Conservation (phyloP, 2,888 invertebrate species). For the Pteria penguin region DNA sequence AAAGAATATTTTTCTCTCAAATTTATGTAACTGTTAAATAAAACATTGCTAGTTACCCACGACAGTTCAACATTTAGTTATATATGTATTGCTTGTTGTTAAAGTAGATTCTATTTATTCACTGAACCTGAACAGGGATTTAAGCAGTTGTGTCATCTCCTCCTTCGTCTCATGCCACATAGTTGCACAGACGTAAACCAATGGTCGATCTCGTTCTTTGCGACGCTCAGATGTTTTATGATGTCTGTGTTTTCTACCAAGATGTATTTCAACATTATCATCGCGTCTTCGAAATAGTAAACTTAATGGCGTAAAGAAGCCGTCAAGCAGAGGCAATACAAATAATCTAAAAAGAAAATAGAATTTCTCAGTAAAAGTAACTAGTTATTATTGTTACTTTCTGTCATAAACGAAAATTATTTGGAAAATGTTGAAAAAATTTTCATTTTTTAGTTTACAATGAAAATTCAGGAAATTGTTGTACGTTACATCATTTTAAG, state of each 20-base stretch:
- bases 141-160: conserved; percentile 94
- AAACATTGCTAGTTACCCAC: background rate
- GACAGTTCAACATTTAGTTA: background rate
- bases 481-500: no score
- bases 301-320: conserved; percentile 94
- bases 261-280: conserved; percentile 81
- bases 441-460: no score
- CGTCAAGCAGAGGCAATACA: conserved; percentile 84
- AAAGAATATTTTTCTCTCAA: background rate
- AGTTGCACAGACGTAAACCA: conserved; percentile 96
- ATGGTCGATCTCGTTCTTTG: conserved; percentile 8
- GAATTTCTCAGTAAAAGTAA: background rate
- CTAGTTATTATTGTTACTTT: background rate
- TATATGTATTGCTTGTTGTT: background rate
- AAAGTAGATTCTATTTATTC: background rate
- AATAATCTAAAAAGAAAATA: conserved; percentile 57
- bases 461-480: no score
- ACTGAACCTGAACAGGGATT: conserved; percentile 86
- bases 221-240: background rate
- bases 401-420: background rate
- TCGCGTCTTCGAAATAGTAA: conserved; percentile 93
- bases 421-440: no score
- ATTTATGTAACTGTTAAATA: background rate
- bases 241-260: conserved; percentile 10
- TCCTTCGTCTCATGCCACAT: conserved; percentile 99